Evolutionary conservation across 2,797 vertebrate genomes (phyloP).

Genomic region (Poeciliopsis gracilis): DNA sequence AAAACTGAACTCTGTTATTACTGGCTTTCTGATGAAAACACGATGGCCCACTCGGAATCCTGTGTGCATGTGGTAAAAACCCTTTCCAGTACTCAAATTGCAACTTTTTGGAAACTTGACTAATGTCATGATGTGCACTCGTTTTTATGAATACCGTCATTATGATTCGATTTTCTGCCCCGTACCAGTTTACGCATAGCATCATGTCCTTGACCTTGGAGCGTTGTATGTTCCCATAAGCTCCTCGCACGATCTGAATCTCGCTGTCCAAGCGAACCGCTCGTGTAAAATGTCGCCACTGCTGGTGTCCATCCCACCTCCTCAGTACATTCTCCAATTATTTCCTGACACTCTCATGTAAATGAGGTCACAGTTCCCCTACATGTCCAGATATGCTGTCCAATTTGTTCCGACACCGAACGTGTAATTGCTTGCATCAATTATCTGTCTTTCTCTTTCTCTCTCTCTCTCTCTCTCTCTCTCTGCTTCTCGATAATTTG

Average conservation of each 20-base stretch:
- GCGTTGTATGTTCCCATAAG: constrained; percentile 33
- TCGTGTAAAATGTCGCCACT: constrained; percentile 56
- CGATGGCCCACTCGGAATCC: constrained; percentile 57
- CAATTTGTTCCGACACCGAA: constrained; percentile 83
- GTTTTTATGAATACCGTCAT: constrained; percentile 71
- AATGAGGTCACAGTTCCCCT: constrained; percentile 81
- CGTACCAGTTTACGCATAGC: constrained; percentile 28
- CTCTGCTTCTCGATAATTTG: constrained; percentile 75
- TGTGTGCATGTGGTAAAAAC: constrained; percentile 69
- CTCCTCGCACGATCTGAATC: constrained; percentile 46
- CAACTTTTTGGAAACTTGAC: constrained; percentile 66
- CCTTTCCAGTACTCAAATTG: constrained; percentile 71
- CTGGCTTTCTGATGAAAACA: constrained; percentile 74
- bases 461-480: constrained; percentile 47
- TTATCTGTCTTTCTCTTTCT: constrained; percentile 64
- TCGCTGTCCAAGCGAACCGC: constrained; percentile 48
- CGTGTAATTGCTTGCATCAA: constrained; percentile 84
- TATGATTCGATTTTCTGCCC: constrained; percentile 63
- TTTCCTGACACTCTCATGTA: constrained; percentile 79
- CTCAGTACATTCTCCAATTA: constrained; percentile 80
- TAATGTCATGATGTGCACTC: constrained; percentile 70
- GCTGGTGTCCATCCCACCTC: constrained; percentile 64
- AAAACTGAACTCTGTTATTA: constrained; percentile 75
- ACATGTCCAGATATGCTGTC: constrained; percentile 80
- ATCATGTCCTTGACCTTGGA: constrained; percentile 47